Evolutionary conservation across 2,888 invertebrate species (phyloP), one percentile per base, ranked within the genome.

Genomic region (Polylopha cassiicola): DNA sequence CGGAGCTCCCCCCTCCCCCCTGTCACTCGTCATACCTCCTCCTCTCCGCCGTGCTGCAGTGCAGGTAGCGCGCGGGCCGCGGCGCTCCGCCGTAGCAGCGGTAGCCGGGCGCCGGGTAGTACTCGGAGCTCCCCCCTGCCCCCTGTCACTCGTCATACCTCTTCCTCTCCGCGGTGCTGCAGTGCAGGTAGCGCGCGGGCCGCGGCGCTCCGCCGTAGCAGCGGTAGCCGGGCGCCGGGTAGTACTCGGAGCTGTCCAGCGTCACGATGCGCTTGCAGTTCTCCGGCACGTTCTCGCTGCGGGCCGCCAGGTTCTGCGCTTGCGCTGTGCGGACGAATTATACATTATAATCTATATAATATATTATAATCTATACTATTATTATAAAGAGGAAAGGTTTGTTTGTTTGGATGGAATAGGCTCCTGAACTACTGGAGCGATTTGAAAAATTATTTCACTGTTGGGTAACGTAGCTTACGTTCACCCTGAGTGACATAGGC

Each of bases 51-150:
- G 89, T 88, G 67, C 91, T 90, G 27, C 90, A 88, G 72, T 92
- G 91, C 55, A 94, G 86, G 59, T 69, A 90, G 24, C 86, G 85
- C 2, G 90, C 87, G 16, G 65, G 65, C 1, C 73, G 63, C 16
- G 87, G 87, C 29, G 68, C 73, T 7, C 90, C 89, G 18, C 90
- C 90, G 65, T 94, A 95, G 54, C 89, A 88, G 58, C 91, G 89
- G 75, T 93, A 95, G 66, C 89, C 87, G 9, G 95, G 95, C 63
- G 91, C 91, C 2, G 95, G 94, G 65, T 80, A 89, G 75, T 90
- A 93, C 61, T 88, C 88, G 38, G 92, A 89, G 7, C 89, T 89
- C 47, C 87, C 86, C 28, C n/a, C n/a, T n/a, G n/a, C n/a, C n/a
- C n/a, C n/a, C 4, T 18, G 6, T 20, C 5, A 4, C 13, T 4